Evolutionary conservation across 2,888 invertebrate genomes (phyloP).

Genomic region (Cybosia mesomella): DNA sequence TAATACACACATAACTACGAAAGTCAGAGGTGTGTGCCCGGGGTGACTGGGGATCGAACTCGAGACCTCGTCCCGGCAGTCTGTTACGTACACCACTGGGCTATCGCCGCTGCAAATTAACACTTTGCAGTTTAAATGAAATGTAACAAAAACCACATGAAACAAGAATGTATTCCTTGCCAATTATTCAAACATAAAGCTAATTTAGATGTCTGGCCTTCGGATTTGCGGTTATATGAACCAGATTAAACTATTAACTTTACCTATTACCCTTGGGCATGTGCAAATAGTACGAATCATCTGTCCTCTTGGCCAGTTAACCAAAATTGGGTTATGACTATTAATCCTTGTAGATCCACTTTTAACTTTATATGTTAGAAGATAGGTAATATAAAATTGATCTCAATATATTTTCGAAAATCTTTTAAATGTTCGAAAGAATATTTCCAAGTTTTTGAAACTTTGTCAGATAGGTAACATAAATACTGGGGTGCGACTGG

Average conservation of each 20-base stretch:
- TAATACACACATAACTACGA: too few species aligned
- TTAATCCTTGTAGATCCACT: conserved; percentile 9
- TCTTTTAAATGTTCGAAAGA: too few species aligned
- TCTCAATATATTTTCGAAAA: too few species aligned
- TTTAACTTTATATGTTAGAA: not conserved
- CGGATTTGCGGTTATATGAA: conserved; percentile 48
- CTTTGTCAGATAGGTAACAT: too few species aligned
- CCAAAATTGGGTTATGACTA: conserved; percentile 15
- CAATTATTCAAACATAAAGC: conserved; percentile 33
- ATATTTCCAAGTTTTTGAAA: too few species aligned
- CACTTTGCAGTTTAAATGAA: not conserved
- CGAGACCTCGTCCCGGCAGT: too few species aligned
- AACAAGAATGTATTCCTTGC: not conserved
- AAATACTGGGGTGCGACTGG: too few species aligned
- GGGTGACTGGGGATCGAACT: too few species aligned
- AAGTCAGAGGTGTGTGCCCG: too few species aligned
- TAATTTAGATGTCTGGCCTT: conserved; percentile 53
- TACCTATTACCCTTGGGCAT: conserved; percentile 39
- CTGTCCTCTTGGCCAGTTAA: conserved; percentile 34
- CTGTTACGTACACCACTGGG: too few species aligned
- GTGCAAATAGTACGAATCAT: conserved; percentile 40
- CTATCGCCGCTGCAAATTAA: too few species aligned
- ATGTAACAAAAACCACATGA: conserved; percentile 1
- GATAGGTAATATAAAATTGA: too few species aligned
- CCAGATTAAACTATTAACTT: conserved; percentile 54